Conservation (phyloP, 2,113 vertebrate genomes). For the Vulpes vulpes region DNA sequence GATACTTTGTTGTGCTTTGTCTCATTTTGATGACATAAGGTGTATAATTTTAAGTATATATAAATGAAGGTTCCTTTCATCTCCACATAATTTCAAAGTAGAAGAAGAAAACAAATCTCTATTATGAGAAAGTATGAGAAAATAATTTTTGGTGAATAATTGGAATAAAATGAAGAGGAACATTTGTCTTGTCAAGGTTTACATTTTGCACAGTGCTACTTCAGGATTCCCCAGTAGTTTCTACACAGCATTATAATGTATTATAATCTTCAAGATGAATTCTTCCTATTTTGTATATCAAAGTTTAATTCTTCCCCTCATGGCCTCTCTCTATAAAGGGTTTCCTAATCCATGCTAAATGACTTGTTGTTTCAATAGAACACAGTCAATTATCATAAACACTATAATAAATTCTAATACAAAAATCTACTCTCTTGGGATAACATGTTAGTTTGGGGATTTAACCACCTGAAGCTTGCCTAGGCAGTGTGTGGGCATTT, state of each 20-base stretch:
- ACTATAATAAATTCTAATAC: slow-evolving; percentile 9
- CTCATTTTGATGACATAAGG: not conserved
- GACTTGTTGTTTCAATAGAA: not conserved
- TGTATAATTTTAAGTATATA: not conserved
- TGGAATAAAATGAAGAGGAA: not conserved
- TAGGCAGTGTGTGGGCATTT: slow-evolving; percentile 1
- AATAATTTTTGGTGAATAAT: not conserved
- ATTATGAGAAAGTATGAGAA: not conserved
- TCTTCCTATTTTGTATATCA: not conserved
- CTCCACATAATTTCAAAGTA: not conserved
- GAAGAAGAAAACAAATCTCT: not conserved
- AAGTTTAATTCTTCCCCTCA: not conserved
- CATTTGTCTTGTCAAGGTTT: not conserved
- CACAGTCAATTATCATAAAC: not conserved
- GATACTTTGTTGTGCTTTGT: not conserved
- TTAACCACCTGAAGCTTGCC: not conserved
- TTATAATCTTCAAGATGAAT: slow-evolving; percentile 36
- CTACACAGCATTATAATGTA: not conserved
- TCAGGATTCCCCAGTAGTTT: not conserved
- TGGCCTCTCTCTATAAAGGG: not conserved
- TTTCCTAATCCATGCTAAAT: not conserved
- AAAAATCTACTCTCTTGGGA: not conserved
- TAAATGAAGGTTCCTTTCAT: not conserved
- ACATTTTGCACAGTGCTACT: not conserved
- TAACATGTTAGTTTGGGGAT: not conserved